Base-by-base conservation (phyloP, 2,888 invertebrate species). In the Nebria brevicollis region DNA sequence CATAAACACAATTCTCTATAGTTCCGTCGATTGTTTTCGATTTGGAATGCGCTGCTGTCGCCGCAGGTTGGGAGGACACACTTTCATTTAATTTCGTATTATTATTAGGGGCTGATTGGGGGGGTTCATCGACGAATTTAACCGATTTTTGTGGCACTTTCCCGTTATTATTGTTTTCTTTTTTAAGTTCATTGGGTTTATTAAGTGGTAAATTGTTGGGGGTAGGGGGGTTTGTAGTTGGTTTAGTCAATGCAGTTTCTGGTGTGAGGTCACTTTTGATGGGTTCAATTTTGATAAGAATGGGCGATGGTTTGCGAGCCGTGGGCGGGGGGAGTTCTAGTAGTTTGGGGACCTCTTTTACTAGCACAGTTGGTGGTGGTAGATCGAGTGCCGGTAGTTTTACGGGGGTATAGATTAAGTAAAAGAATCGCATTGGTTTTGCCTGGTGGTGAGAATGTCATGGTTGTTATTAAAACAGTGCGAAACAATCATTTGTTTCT, bases 361-460 rank as follows among this genome's bases (percentile, higher is more conserved):
- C 5, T 34, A 34, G 34, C 34, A 34, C 34, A 34, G 34, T 4
- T 34, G 79, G 66, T 66, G 79, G 73, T 66, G 74, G 7, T 42
- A 42, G 74, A 43, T 75, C 82, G 64, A 74, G 72, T 89, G 11
- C 86, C 88, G n/a, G 86, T 85, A 4, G 87, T 85, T 7, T 87
- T 83, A 88, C 83, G 0, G 88, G 89, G 0, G 87, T 89, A 86
- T 89, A 89, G 83, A 94, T 93, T 72, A 92, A 90, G 87, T 93
- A 94, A 87, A 91, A 92, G 86, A 94, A 93, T 82, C 92, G 89
- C 91, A 94, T 91, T 13, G 94, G 94, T 78, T 91, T 91, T 72
- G 90, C 90, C 94, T 94, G 89, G 54, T 70, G 25, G 10, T 70
- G 1, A 70, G 15, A 11, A 70, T 3, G 66, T 66, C 10, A 66